These are phyloP conservation scores for Chirona hameri DNA, from an alignment of 2,888 invertebrate genomes.

Conservation along the genomic window DNA sequence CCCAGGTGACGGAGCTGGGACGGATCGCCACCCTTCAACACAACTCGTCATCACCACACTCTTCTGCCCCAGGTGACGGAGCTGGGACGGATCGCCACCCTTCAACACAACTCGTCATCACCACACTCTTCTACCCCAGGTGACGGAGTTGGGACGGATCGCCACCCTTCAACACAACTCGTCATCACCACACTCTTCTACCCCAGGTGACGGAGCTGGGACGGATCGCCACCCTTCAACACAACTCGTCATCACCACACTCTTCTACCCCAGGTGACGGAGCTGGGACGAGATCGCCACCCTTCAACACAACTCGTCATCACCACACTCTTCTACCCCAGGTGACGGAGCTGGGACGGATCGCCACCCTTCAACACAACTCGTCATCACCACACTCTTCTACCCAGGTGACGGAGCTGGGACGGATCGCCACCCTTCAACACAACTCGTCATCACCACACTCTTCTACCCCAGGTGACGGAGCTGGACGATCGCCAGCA, in stretches of 20 bases:
- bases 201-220: conserved; percentile 57
- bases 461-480: conserved; percentile 51
- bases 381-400: no score
- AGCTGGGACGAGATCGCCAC: conserved; percentile 81
- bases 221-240: conserved; percentile 71
- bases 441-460: no score
- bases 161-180: conserved; percentile 54
- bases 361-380: conserved; percentile 59
- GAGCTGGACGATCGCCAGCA: conserved; percentile 89
- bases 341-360: conserved; percentile 63
- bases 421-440: no score
- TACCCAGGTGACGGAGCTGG: conserved; percentile 56
- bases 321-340: conserved; percentile 47
- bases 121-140: conserved; percentile 49
- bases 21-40: conserved; percentile 71
- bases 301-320: no score
- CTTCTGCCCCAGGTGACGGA: conserved; percentile 51
- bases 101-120: no score
- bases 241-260: no score
- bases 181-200: no score
- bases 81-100: conserved; percentile 78
- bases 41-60: no score
- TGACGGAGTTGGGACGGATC: conserved; percentile 67
- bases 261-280: conserved; percentile 51
- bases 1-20: conserved; percentile 57